Conservation (phyloP, 1,140 invertebrate species). For the Myzus persicae region DNA sequence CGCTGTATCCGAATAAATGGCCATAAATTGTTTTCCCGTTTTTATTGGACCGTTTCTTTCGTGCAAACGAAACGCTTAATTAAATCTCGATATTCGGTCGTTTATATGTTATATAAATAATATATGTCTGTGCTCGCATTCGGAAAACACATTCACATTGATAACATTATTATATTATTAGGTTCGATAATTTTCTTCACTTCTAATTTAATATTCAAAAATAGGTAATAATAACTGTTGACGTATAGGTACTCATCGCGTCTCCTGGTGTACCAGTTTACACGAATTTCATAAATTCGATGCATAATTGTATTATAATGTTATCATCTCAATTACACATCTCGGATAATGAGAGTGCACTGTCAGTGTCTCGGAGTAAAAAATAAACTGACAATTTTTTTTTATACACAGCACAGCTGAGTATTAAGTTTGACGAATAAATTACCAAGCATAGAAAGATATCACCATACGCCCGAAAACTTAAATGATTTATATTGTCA, state of each 20-base stretch:
- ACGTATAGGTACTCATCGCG: too few relatives aligned
- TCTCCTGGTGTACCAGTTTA: not conserved
- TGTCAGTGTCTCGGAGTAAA: not conserved
- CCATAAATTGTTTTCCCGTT: slow-evolving; percentile 10
- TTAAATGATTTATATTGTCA: not conserved
- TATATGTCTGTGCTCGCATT: not conserved
- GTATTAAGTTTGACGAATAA: not conserved
- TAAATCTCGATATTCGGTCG: slow-evolving; percentile 8
- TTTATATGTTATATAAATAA: not conserved
- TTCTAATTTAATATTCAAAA: not conserved
- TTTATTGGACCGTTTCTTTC: slow-evolving; percentile 1
- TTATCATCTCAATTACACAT: not conserved
- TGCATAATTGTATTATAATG: not conserved
- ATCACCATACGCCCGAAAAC: not conserved
- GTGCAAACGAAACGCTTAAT: not conserved
- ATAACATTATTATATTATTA: not conserved
- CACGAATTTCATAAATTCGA: too few relatives aligned
- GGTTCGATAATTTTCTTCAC: not conserved
- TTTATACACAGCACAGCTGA: too few relatives aligned
- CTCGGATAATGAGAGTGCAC: not conserved
- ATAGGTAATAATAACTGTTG: not conserved
- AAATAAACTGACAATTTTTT: not conserved
- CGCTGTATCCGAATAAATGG: not conserved
- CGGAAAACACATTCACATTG: not conserved
- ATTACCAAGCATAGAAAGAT: not conserved